A percentile compares a stretch with the other conserved stretches of the same genome.
phyloP scores from a whole-genome alignment of 30 jellyfish, hydroid and myxozoan species.

The Morbakka virulenta region DNA sequence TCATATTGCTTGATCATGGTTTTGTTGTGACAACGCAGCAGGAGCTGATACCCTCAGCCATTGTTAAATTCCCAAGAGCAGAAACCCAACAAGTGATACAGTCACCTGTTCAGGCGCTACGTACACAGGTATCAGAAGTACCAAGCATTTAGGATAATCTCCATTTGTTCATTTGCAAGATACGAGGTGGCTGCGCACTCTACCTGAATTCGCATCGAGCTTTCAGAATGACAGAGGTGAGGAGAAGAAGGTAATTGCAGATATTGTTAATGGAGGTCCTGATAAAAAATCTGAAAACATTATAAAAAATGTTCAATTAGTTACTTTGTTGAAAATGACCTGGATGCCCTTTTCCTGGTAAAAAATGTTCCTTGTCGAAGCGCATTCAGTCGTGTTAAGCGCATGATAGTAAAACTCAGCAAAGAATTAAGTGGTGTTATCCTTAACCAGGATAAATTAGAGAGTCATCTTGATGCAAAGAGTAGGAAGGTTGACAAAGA shows the following conservation, averaged over 20 bases:
- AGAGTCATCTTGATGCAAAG: background rate
- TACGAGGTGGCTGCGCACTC: background rate
- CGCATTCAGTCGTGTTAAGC: background rate
- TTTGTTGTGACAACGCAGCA: no score
- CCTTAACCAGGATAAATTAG: background rate
- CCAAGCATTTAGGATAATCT: background rate
- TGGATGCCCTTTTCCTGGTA: background rate
- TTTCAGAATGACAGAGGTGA: background rate
- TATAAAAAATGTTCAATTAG: background rate
- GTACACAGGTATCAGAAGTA: background rate
- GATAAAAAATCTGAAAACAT: background rate
- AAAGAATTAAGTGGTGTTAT: background rate
- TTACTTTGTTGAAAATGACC: background rate
- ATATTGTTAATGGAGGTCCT: background rate
- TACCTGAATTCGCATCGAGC: background rate
- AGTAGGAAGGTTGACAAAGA: background rate
- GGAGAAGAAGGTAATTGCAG: background rate
- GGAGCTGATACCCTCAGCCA: no score
- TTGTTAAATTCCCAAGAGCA: background rate
- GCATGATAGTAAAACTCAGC: background rate
- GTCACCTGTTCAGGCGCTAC: background rate
- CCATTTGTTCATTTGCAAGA: background rate
- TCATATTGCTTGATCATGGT: background rate
- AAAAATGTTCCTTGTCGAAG: background rate
- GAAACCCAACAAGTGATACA: background rate